A percentile compares a stretch with the other conserved stretches of the same genome.
Conservation (phyloP, 2,888 invertebrate genomes). For the Harmothoe impar region DNA sequence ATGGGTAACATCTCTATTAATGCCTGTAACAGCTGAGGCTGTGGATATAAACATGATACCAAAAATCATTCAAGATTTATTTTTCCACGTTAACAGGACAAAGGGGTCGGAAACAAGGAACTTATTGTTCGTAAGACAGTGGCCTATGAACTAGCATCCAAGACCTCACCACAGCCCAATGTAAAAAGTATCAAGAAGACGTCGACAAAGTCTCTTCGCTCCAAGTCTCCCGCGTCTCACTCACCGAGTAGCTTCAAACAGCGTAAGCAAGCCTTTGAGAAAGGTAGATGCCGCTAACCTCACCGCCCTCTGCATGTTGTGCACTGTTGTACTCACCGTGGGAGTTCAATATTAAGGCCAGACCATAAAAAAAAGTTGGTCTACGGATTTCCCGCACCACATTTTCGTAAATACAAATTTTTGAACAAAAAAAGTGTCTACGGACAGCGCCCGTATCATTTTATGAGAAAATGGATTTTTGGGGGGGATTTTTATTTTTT, state of each 20-base stretch:
- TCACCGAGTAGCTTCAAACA: conserved; percentile 90
- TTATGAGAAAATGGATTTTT: no score
- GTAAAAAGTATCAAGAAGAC: conserved; percentile 62
- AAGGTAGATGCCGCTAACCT: conserved; percentile 56
- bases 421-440: no score
- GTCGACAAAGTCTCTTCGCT: conserved; percentile 62
- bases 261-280: conserved; percentile 85
- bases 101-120: conserved; percentile 74
- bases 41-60: no score
- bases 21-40: no score
- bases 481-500: no score
- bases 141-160: conserved; percentile 69
- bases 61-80: not conserved
- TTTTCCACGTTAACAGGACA: conserved; percentile 70
- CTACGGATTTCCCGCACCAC: no score
- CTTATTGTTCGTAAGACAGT: conserved; percentile 75
- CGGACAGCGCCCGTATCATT: no score
- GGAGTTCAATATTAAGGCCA: no score
- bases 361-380: no score
- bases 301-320: not conserved
- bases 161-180: conserved; percentile 58
- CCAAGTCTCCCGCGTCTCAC: conserved; percentile 86
- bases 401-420: no score
- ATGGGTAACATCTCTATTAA: no score
- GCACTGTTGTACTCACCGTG: no score